Evolutionary conservation across 2,113 vertebrate genomes (phyloP).

Genomic region (Agapornis roseicollis): DNA sequence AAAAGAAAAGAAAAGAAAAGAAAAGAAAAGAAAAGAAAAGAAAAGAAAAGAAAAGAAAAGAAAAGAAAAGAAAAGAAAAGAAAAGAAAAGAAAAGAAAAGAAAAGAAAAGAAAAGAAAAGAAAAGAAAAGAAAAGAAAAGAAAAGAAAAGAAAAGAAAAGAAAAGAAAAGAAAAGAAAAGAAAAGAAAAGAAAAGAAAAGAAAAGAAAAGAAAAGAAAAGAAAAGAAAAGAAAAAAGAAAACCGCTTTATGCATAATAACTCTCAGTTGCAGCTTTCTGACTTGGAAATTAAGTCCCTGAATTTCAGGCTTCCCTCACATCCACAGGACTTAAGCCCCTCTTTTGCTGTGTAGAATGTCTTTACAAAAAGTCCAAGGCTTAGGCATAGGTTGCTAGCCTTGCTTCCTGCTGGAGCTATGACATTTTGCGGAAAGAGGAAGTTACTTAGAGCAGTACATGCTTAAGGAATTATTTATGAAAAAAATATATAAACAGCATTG

Average conservation of each 20-base stretch:
- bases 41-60: too few species aligned
- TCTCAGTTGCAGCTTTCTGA: not conserved
- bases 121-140: too few species aligned
- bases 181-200: too few species aligned
- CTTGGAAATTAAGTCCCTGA: not conserved
- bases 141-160: too few species aligned
- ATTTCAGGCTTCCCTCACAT: not conserved
- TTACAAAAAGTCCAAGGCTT: not conserved
- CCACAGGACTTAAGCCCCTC: not conserved
- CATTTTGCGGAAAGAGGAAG: not conserved
- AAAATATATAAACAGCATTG: not conserved
- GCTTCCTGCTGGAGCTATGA: not conserved
- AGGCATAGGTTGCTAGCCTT: not conserved
- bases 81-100: too few species aligned
- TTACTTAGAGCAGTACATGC: not conserved
- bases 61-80: too few species aligned
- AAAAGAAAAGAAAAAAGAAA: too few species aligned
- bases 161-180: too few species aligned
- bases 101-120: too few species aligned
- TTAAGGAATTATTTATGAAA: not conserved
- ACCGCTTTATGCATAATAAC: not conserved
- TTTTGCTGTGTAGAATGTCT: not conserved
- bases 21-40: too few species aligned
- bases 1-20: too few species aligned
- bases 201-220: too few species aligned